phyloP scores from a whole-genome alignment of 2,888 invertebrate species.

The Epinotia demarniana region DNA sequence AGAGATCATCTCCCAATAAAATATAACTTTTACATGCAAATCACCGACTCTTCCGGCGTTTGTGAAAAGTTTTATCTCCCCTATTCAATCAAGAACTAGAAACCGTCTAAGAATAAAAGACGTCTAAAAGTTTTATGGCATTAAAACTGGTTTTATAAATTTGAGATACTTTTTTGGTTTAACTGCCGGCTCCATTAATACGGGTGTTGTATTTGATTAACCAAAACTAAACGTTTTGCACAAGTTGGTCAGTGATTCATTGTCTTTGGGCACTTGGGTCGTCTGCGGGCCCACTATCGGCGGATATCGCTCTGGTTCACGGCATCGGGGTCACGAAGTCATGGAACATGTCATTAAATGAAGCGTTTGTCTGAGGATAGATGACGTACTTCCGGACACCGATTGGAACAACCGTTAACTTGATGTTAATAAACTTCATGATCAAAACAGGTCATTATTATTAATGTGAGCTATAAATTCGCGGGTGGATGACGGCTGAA shows the following conservation, averaged over 20 bases:
- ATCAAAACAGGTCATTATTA: conserved; percentile 47
- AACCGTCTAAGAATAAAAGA: conserved; percentile 33
- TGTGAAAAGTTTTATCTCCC: conserved; percentile 51
- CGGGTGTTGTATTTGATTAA: conserved; percentile 28
- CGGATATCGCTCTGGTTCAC: conserved; percentile 16
- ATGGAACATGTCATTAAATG: conserved; percentile 36
- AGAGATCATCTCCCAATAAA: conserved; percentile 60
- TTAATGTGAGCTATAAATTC: conserved; percentile 34
- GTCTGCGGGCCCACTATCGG: conserved; percentile 19
- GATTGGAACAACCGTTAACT: conserved; percentile 34
- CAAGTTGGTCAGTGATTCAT: conserved; percentile 23
- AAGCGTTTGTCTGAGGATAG: conserved; percentile 34
- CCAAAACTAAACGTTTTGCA: conserved; percentile 29
- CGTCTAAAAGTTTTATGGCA: conserved; percentile 22
- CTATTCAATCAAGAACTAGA: conserved; percentile 45
- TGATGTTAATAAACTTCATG: conserved; percentile 40
- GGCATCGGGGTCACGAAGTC: conserved; percentile 31
- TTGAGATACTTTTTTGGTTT: conserved; percentile 29
- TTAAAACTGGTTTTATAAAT: conserved; percentile 36
- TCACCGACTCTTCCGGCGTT: conserved; percentile 58
- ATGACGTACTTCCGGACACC: conserved; percentile 40
- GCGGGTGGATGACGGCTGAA: conserved; percentile 34
- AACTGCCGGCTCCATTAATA: conserved; percentile 28
- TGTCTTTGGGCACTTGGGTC: conserved; percentile 11
- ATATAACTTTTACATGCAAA: conserved; percentile 63